phyloP scores from a whole-genome alignment of 1,140 invertebrate genomes.

The Hylaeus volcanicus region DNA sequence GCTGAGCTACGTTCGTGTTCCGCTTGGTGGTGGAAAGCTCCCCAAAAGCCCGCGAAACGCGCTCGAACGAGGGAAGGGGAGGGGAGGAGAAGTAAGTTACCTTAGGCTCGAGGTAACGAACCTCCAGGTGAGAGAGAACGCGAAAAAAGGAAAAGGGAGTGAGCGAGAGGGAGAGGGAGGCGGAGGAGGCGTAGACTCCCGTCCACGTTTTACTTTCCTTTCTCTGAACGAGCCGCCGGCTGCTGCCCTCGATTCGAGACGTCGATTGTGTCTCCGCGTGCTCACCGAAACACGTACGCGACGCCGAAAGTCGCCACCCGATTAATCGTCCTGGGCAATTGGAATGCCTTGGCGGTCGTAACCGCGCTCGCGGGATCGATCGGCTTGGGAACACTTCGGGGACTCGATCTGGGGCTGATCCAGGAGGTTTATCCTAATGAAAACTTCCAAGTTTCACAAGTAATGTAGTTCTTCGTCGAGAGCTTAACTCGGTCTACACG shows the following conservation, averaged over 20 bases:
- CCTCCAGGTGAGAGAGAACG: constrained; percentile 54
- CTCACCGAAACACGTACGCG: constrained; percentile 49
- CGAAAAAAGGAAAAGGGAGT: constrained; percentile 11
- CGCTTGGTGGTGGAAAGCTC: constrained; percentile 64
- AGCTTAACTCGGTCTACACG: too few species aligned
- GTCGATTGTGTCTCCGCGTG: constrained; percentile 57
- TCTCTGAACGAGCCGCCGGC: constrained; percentile 64
- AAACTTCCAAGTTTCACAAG: too few species aligned
- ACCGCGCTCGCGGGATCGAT: too few species aligned
- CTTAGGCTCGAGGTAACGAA: constrained; percentile 36
- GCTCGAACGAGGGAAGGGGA: neutral
- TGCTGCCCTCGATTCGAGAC: constrained; percentile 67
- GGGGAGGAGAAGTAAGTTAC: constrained; percentile 31
- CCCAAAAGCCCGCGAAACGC: constrained; percentile 53
- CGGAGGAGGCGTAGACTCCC: constrained; percentile 50
- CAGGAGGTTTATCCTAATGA: too few species aligned
- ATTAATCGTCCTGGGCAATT: neutral
- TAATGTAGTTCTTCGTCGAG: too few species aligned
- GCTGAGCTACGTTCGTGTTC: constrained; percentile 21
- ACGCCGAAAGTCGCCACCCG: constrained; percentile 42
- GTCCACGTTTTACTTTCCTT: constrained; percentile 65
- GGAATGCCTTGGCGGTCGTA: neutral
- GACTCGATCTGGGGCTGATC: too few species aligned
- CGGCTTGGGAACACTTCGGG: too few species aligned
- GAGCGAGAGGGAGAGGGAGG: neutral